Base-by-base conservation (phyloP, 2,797 vertebrate genomes). In the Botia almorhae region DNA sequence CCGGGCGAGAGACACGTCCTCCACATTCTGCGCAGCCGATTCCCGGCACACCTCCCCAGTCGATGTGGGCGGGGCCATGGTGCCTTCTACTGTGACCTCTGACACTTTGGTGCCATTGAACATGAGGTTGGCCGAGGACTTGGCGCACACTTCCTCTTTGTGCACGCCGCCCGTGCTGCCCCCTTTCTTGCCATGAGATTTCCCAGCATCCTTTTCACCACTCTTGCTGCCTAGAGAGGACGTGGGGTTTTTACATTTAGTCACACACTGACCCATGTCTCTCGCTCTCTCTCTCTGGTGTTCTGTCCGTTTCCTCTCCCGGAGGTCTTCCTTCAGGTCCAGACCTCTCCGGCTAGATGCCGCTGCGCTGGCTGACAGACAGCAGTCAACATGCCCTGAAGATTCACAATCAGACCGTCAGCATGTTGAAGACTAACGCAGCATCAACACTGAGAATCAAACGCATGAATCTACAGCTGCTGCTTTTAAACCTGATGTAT, bases 241-340 rank as follows among this genome's bases (percentile, higher is more conserved):
- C 69, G 98, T 96, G 60, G 98, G 98, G 89, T 99, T 99, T 92
- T 98, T 99, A 91, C 98, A 99, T 94, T 99, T 99, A 53, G 96
- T 99, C 96, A 99, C 97, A 80, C 98, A 99, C 97, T 99, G 98
- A 94, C 98, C 98, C 98, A 99, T 99, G 95, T 92, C 92, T 88
- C 88, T 78, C 88, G 85, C 78, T 79, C 88, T 89, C 86, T 87
- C 91, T 89, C 33, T 75, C 64, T 71, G 12, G 17, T 51, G 23
- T 64, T 55, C 88, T 74, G 91, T 92, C 90, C 88, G 72, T 56
- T 56, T 78, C 46, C 60, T 70, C 69, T 67, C 50, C 64, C 33
- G 87, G 91, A 81, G 87, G 13, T 43, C 78, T 76, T 58, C 71
- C 93, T 93, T 92, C 92, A 95, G 86, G 93, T 91, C 76, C 78